Conservation (phyloP, 2,797 vertebrate genomes). For the Rhinoraja longicauda region DNA sequence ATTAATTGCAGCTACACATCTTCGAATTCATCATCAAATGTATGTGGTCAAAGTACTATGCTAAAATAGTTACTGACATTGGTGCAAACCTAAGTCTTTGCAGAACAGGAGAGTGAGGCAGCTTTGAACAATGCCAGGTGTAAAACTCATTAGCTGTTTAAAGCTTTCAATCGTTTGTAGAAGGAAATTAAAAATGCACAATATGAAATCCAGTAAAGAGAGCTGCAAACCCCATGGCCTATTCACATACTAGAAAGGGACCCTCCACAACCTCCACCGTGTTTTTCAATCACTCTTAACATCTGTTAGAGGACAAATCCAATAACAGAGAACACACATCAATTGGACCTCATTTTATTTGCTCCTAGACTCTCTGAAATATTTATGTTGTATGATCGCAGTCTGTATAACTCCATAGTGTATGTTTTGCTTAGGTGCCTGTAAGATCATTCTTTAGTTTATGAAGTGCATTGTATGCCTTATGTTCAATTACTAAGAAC, state of each 20-base stretch:
- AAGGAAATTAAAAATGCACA: neutral
- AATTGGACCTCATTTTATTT: constrained; percentile 9
- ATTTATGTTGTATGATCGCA: constrained; percentile 35
- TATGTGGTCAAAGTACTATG: neutral
- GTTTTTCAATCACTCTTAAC: constrained; percentile 30
- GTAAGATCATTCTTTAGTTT: constrained; percentile 50
- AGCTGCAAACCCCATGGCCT: neutral
- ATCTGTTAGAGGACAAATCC: neutral
- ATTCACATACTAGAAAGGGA: neutral
- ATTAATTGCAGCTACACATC: neutral
- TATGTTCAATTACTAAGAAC: constrained; percentile 69
- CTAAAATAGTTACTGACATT: neutral
- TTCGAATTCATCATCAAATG: neutral
- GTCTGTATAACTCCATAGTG: constrained; percentile 19
- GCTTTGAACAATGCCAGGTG: neutral
- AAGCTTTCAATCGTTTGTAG: neutral
- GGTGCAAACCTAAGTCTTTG: neutral
- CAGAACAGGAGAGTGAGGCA: no score
- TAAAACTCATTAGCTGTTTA: neutral
- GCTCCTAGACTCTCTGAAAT: constrained; percentile 21
- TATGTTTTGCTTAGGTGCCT: neutral
- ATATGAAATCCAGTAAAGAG: neutral
- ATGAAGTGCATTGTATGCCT: constrained; percentile 52
- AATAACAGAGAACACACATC: constrained; percentile 26
- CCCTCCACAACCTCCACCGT: constrained; percentile 16